Conservation (phyloP, 2,888 invertebrate species). For the Schizaphis graminum region DNA sequence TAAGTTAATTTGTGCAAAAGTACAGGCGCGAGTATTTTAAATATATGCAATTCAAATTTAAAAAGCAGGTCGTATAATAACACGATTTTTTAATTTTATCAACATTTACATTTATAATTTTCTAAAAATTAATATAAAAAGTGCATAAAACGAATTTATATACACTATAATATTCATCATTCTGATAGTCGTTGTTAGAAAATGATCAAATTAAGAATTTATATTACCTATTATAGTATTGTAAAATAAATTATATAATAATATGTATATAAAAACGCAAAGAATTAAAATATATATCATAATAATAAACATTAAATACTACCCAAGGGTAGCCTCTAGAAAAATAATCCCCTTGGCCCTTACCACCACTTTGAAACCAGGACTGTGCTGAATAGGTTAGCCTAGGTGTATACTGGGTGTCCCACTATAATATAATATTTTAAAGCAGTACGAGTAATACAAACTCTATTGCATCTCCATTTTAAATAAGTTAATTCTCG, state of each 20-base stretch:
- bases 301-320: not conserved
- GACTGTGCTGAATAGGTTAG: not conserved
- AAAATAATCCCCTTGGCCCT: not conserved
- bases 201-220: not conserved
- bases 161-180: not conserved
- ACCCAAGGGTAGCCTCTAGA: not conserved
- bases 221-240: not conserved
- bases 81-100: not conserved
- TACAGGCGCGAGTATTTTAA: not conserved
- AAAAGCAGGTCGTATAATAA: not conserved
- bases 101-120: not conserved
- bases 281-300: not conserved
- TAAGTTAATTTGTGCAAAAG: not conserved
- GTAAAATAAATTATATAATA: not conserved
- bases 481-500: not conserved
- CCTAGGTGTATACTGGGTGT: not conserved
- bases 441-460: not conserved
- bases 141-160: not conserved
- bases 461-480: not conserved
- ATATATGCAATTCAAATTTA: not conserved
- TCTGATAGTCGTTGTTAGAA: not conserved
- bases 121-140: not conserved
- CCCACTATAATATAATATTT: not conserved
- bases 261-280: not conserved
- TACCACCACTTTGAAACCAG: not conserved